Percentiles rank a stretch among this genome's conserved stretches.
Evolutionary conservation across 2,113 vertebrate genomes (phyloP).

Genomic region (Carassius gibelio): DNA sequence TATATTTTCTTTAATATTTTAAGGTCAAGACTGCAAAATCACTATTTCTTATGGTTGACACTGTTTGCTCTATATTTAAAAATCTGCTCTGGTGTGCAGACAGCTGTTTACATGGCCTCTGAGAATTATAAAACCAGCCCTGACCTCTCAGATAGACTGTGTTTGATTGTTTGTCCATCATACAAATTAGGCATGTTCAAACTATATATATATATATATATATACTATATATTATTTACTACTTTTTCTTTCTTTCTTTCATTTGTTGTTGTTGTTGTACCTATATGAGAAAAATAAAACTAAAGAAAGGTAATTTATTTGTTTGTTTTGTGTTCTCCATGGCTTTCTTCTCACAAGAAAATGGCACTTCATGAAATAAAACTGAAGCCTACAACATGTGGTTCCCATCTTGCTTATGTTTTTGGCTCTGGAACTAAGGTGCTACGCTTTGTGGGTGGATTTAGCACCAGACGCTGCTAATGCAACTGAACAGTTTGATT

Average conservation of each 20-base stretch:
- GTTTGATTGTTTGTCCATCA: slow-evolving; percentile 28
- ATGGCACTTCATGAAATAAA: neutral
- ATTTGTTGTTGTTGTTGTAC: too few species aligned
- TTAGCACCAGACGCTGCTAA: neutral
- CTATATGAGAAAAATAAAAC: neutral
- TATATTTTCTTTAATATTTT: neutral
- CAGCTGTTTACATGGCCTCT: slow-evolving; percentile 40
- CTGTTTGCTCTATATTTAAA: slow-evolving; percentile 61
- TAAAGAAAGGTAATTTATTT: neutral
- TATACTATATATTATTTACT: too few species aligned
- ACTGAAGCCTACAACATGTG: neutral
- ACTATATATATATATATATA: too few species aligned
- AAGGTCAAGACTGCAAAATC: neutral
- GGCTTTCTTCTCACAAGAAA: too few species aligned
- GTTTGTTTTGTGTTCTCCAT: neutral
- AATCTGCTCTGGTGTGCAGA: slow-evolving; percentile 52
- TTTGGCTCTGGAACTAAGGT: neutral
- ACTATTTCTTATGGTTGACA: slow-evolving; percentile 59
- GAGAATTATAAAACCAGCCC: slow-evolving; percentile 28
- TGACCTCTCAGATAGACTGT: slow-evolving; percentile 46
- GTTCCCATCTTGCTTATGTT: neutral
- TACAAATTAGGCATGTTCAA: too few species aligned
- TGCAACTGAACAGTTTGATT: neutral
- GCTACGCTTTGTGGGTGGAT: neutral
- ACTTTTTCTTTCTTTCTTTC: neutral